A percentile compares a stretch with the other conserved stretches of the same genome.
phyloP scores from a whole-genome alignment of 2,888 invertebrate species.

The Yponomeuta cagnagella region DNA sequence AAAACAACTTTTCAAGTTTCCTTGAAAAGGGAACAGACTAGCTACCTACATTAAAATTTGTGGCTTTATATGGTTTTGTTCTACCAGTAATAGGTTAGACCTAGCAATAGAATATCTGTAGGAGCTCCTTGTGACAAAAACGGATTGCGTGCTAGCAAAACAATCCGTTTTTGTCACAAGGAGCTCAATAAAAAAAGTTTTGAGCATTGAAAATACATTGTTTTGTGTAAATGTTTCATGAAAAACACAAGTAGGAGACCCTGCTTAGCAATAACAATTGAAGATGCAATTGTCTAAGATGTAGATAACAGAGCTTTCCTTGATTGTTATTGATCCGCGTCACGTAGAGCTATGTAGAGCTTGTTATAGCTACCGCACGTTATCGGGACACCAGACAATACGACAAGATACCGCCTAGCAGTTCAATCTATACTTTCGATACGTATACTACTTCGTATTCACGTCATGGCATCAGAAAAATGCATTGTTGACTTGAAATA shows the following conservation, averaged over 20 bases:
- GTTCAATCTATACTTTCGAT: slow-evolving; percentile 28
- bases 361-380: slow-evolving; percentile 1
- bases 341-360: not conserved
- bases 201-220: no score
- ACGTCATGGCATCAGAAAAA: slow-evolving; percentile 53
- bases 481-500: slow-evolving; percentile 57
- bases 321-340: not conserved
- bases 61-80: no score
- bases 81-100: no score
- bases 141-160: no score
- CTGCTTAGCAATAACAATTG: not conserved
- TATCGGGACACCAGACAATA: slow-evolving; percentile 20
- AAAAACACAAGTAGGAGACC: no score
- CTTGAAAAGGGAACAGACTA: not conserved
- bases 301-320: not conserved
- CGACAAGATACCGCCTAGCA: slow-evolving; percentile 22
- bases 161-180: no score
- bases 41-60: no score
- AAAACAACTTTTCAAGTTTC: not conserved
- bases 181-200: no score
- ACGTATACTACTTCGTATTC: slow-evolving; percentile 52
- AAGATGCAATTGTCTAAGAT: not conserved
- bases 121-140: no score
- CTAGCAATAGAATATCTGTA: no score
- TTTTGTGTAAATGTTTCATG: no score